Evolutionary conservation across 1,140 invertebrate genomes (phyloP), one percentile per base, ranked within the genome.

Genomic region (Penaeus vannamei): DNA sequence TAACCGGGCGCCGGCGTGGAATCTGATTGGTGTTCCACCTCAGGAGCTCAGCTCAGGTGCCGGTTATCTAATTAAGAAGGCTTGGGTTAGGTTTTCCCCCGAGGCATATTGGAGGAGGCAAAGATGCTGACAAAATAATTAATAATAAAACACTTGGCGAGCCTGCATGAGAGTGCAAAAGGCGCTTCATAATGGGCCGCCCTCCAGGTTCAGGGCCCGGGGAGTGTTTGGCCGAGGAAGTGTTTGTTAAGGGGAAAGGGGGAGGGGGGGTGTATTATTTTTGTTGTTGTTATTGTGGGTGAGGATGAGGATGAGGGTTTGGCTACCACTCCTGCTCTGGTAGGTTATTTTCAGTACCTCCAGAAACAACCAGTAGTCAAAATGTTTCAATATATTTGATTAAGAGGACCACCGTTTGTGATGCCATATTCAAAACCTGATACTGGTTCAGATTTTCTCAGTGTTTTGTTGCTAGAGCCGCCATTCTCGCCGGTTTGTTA

Each of bases 41-140:
- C 32, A 26, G 59, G 22, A 59, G 60, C 46, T 36, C 23, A 29
- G 62, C 42, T 42, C 79, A 82, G 86, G 77, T 82, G 79, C 79
- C 86, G 86, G 85, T 82, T 87, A 82, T 82, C 79, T 87, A 87
- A 87, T 87, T 81, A 87, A 87, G 81, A 76, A 81, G 79, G 79
- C 53, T 59, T 23, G 53, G 85, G 32, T 53, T 32, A 36, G 66
- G 81, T 53, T 59, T 83, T 85, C 83, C 76, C 87, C 29, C 32
- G 81, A 76, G 87, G 87, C 69, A 89, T 84, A 89, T 84, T 81
- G 81, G 66, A 79, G 83, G 81, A 85, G 72, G 83, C 72, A 77
- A 72, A 81, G 83, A 89, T 80, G 83, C 83, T 89, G 87, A 89
- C 83, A 89, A 84, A 85, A 89, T 89, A 89, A 89, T 89, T 89